These are phyloP conservation scores for Sarcophaga variegata DNA, from an alignment of 2,888 invertebrate species.

Conservation along the genomic window DNA sequence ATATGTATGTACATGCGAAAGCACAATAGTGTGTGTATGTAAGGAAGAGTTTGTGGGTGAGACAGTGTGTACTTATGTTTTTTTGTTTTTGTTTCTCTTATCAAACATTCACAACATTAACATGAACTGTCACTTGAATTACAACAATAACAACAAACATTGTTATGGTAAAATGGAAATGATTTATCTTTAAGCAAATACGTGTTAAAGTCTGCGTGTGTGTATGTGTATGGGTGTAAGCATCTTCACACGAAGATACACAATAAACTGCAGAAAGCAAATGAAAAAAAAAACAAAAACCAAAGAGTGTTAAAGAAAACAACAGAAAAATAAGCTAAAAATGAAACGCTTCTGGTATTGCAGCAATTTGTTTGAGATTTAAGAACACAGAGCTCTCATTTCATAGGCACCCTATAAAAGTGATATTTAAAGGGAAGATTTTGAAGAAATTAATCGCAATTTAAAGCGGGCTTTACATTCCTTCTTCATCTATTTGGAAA, in stretches of 20 bases:
- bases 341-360: not conserved
- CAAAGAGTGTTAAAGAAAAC: not conserved
- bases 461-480: no score
- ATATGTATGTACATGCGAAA: not conserved
- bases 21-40: not conserved
- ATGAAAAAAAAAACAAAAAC: not conserved
- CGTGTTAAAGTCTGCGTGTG: not conserved
- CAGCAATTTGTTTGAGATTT: not conserved
- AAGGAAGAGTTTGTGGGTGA: no score
- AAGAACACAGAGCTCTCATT: not conserved
- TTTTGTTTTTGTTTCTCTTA: conserved; percentile 20
- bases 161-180: conserved; percentile 31
- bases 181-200: not conserved
- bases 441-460: not conserved
- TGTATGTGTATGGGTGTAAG: not conserved
- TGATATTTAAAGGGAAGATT: not conserved
- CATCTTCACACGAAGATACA: not conserved
- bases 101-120: conserved; percentile 45
- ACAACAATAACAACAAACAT: conserved; percentile 49
- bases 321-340: conserved; percentile 4
- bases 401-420: not conserved
- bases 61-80: not conserved
- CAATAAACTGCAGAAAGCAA: no score
- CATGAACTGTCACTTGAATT: conserved; percentile 59
- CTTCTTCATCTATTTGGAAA: no score